These are phyloP conservation scores for Epinotia demarniana DNA, from an alignment of 2,888 invertebrate species.

Conservation along the genomic window DNA sequence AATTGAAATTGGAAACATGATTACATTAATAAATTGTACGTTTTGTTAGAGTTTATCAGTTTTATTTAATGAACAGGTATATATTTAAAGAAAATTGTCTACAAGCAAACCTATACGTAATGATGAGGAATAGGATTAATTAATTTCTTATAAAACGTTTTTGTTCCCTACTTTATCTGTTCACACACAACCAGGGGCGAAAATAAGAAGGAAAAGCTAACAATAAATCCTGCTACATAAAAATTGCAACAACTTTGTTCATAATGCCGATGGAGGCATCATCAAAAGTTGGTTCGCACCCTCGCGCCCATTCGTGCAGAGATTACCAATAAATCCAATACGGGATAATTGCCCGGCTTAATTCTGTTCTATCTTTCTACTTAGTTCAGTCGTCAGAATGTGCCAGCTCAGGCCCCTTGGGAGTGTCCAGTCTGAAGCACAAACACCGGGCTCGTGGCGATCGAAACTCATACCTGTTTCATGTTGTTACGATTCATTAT, in stretches of 20 bases:
- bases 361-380: slow-evolving; percentile 85
- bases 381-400: slow-evolving; percentile 85
- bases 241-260: slow-evolving; percentile 84
- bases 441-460: slow-evolving; percentile 68
- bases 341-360: slow-evolving; percentile 85
- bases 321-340: slow-evolving; percentile 86
- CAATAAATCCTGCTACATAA: slow-evolving; percentile 83
- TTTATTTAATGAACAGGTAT: background rate
- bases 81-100: background rate
- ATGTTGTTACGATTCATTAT: slow-evolving; percentile 66
- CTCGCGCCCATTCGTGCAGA: slow-evolving; percentile 84
- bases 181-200: slow-evolving; percentile 73
- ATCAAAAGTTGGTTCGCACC: slow-evolving; percentile 85
- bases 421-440: slow-evolving; percentile 77
- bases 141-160: slow-evolving; percentile 75
- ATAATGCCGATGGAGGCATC: slow-evolving; percentile 83
- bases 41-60: background rate
- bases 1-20: background rate
- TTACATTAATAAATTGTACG: background rate
- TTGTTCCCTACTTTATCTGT: slow-evolving; percentile 75
- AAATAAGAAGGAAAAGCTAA: slow-evolving; percentile 74
- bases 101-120: background rate
- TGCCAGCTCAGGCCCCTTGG: slow-evolving; percentile 83
- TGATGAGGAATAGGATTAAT: slow-evolving; percentile 65
- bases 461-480: slow-evolving; percentile 69